Evolutionary conservation across 2,888 invertebrate genomes (phyloP).

Genomic region (Ferrisia virgata): DNA sequence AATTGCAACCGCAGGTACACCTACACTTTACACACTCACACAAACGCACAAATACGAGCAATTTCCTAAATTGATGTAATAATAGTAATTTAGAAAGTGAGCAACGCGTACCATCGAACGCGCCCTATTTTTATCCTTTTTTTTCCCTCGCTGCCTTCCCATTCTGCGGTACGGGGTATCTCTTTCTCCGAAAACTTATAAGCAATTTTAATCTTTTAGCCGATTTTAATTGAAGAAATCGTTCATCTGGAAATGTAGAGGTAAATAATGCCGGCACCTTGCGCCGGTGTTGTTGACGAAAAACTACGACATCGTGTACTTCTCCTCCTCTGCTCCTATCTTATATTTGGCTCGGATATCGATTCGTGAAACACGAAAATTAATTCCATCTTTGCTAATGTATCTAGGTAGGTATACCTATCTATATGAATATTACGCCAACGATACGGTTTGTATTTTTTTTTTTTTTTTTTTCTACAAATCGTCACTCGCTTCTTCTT

Average conservation of each 20-base stretch:
- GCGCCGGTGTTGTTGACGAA: background rate
- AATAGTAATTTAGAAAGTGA: slow-evolving; percentile 2
- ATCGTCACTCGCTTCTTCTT: background rate
- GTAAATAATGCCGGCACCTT: background rate
- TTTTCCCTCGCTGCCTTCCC: background rate
- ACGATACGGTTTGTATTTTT: background rate
- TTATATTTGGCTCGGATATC: background rate
- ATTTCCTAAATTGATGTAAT: slow-evolving; percentile 32
- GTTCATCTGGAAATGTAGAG: slow-evolving; percentile 21
- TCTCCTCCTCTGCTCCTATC: background rate
- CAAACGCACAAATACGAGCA: background rate
- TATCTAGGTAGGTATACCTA: too few relatives aligned
- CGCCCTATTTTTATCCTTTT: slow-evolving; percentile 23
- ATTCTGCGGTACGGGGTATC: too few relatives aligned
- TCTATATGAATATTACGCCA: too few relatives aligned
- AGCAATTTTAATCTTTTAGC: slow-evolving; percentile 21
- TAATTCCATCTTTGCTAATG: background rate
- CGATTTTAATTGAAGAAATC: slow-evolving; percentile 28
- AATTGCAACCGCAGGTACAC: background rate
- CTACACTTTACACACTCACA: background rate
- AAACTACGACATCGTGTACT: background rate
- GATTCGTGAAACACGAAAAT: background rate
- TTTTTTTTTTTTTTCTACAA: background rate
- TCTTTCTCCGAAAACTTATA: slow-evolving; percentile 4
- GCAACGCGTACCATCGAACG: background rate